Percentiles rank a stretch among this genome's conserved stretches.
Evolutionary conservation across 2,113 vertebrate genomes (phyloP).

Genomic region (Physeter macrocephalus): DNA sequence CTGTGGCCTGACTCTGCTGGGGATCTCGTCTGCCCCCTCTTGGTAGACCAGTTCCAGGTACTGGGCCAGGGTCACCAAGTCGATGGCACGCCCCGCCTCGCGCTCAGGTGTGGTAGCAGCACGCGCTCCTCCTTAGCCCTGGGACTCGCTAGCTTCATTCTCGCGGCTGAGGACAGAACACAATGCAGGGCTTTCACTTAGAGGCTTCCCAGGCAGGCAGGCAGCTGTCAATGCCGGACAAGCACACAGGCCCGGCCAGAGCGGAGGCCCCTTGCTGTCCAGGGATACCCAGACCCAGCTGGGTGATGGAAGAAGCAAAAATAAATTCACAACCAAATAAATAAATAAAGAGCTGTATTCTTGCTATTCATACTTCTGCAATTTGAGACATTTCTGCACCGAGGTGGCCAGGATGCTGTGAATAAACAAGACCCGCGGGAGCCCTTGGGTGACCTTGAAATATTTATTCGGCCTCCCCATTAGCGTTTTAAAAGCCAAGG

Average conservation of each 20-base stretch:
- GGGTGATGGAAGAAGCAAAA: background rate
- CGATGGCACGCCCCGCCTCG: accelerated
- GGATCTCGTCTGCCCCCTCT: accelerated
- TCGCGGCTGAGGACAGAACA: background rate
- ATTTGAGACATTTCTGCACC: background rate
- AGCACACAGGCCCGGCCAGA: accelerated
- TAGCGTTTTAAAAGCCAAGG: background rate
- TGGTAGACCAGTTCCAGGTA: background rate
- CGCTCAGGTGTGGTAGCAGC: accelerated
- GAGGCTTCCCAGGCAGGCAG: background rate
- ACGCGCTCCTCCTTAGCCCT: background rate
- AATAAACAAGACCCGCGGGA: constrained; percentile 18
- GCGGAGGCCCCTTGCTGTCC: background rate
- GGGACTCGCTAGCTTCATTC: background rate
- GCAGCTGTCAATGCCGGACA: background rate
- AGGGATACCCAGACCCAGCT: background rate
- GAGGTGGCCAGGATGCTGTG: background rate
- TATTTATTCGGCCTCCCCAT: constrained; percentile 17
- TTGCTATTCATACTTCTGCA: background rate
- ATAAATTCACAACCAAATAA: background rate
- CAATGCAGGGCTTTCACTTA: background rate
- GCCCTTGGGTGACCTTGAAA: background rate
- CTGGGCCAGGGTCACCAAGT: background rate
- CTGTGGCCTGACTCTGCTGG: no score
- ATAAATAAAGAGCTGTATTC: background rate